Evolutionary conservation across 2,113 vertebrate genomes (phyloP), one percentile per base, ranked within the genome.

Genomic region (Rhizomys pruinosus): DNA sequence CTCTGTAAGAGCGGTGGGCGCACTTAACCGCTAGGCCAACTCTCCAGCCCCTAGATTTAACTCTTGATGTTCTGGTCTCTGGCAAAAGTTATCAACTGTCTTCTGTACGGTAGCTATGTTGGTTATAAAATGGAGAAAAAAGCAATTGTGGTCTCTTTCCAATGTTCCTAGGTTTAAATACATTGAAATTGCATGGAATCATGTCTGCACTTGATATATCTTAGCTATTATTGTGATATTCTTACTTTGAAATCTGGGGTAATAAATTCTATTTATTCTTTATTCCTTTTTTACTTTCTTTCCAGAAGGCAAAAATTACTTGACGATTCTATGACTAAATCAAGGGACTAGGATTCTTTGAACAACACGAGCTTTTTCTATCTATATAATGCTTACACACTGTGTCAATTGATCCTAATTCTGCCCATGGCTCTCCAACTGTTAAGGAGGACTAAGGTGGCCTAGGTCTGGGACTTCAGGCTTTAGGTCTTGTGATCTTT

Each of bases 381-480:
- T 79, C 78, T 85, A 52, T 87, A 34, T 42, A 94, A 88, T 32
- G 32, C 27, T 22, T 89, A 71, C 55, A 37, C 10, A 42, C 19
- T 79, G 11, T 55, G 22, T 94, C 72, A 90, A 69, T 81, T 87
- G 87, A 93, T 90, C 2, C 39, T 61, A 84, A 93, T 78, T 92
- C 69, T 90, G 64, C 74, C 66, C 64, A 72, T 80, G 93, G 94
- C 82, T 86, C 2, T 88, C 32, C 59, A 82, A 82, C 25, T 91
- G 7, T 52, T 81, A 71, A 82, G 9, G 55, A 76, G 68, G 2
- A 63, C 87, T 42, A 84, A 25, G 0, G 17, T 77, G n/a, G 47
- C 3, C 23, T 32, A 79, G 27, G 72, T 19, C 17, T 13, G 27
- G 44, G 17, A 89, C 34, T 76, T 84, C 2, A 29, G 55, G 25